Evolutionary conservation across 2,888 invertebrate species (phyloP), one percentile per base, ranked within the genome.

Genomic region (Boloria euphrosyne): DNA sequence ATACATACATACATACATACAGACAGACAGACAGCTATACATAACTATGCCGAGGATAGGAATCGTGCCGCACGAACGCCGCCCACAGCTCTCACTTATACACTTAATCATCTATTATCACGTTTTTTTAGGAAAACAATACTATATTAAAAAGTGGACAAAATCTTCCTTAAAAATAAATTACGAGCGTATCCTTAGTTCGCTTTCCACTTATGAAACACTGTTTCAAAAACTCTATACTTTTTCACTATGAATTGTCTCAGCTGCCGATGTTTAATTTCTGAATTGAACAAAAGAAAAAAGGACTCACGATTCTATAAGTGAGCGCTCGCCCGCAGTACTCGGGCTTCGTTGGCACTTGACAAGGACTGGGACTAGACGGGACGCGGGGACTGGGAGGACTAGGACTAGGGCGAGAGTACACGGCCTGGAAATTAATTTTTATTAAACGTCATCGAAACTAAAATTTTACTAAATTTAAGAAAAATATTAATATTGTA

Each of bases 101-200:
- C 81, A 87, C 90, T 89, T 92, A 90, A 83, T 82, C 80, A 89
- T 86, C 93, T 92, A 93, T 88, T 93, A 93, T 93, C 93, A 93
- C 93, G 87, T 90, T 90, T 90, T n/a, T 85, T 88, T 83, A 84
- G 82, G 84, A 86, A 85, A 88, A 86, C 82, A 85, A 84, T 82
- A 88, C 82, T 81, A 87, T 80, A 84, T 82, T 84, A 82, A 84
- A 87, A 85, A 82, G 84, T 84, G 82, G 80, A 87, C 85, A 87
- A 86, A 87, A 85, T 86, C 87, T 89, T 88, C 85, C 89, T 90
- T 92, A 92, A 86, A 90, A 87, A 87, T 87, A 89, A 88, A 86
- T 83, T 85, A 88, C 85, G 85, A 87, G 82, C 77, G 80, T 81
- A 88, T 85, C 87, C 88, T 86, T 85, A 86, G 75, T 82, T 84